A percentile compares a stretch with the other conserved stretches of the same genome.
These are phyloP conservation scores for Jaculus jaculus DNA, from an alignment of 2,113 vertebrate species.

Conservation along the genomic window DNA sequence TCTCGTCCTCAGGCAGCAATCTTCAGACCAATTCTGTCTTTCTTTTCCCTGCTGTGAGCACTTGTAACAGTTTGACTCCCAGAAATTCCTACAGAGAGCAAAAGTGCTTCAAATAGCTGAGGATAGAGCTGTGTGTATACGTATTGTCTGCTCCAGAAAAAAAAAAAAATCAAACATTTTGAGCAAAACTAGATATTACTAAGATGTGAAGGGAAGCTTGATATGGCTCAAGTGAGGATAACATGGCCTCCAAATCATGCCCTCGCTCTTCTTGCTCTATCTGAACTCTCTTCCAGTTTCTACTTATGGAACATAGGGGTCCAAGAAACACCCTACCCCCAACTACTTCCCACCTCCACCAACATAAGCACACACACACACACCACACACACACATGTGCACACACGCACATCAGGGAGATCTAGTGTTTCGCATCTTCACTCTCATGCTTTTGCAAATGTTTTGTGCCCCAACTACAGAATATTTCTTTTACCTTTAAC, in stretches of 20 bases:
- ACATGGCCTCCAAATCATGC: background rate
- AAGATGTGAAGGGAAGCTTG: background rate
- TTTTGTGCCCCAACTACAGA: background rate
- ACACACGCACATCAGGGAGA: background rate
- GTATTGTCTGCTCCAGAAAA: background rate
- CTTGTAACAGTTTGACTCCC: slow-evolving; percentile 72
- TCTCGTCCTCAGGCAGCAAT: slow-evolving; percentile 59
- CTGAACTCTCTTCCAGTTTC: background rate
- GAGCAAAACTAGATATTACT: slow-evolving; percentile 20
- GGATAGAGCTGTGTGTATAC: background rate
- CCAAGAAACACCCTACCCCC: accelerated
- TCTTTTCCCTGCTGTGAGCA: slow-evolving; percentile 74
- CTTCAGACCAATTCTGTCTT: slow-evolving; percentile 63
- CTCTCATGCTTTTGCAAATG: background rate
- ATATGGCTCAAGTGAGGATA: background rate
- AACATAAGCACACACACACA: background rate
- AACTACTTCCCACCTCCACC: accelerated
- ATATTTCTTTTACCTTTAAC: background rate
- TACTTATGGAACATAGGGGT: background rate
- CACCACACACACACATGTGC: background rate
- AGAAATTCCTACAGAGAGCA: slow-evolving; percentile 71
- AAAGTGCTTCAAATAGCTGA: slow-evolving; percentile 70
- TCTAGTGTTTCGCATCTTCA: background rate
- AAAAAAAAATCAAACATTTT: slow-evolving; percentile 53
- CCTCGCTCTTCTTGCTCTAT: too few species aligned